phyloP scores from a whole-genome alignment of 2,888 invertebrate species.

The Heteromurus nitidus region DNA sequence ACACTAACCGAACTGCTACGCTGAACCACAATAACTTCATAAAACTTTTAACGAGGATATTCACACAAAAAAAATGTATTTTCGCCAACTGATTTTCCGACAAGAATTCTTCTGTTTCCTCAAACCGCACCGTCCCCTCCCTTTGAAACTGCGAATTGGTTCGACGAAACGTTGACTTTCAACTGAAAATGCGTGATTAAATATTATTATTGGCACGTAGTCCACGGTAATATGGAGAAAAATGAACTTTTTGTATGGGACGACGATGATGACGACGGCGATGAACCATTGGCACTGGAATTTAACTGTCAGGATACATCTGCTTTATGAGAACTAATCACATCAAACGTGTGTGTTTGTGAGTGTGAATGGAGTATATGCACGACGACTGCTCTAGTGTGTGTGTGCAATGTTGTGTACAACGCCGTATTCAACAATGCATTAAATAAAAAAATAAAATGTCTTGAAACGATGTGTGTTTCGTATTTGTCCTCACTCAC shows the following conservation, averaged over 20 bases:
- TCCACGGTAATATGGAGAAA: neutral
- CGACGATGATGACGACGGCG: neutral
- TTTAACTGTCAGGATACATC: conserved; percentile 5
- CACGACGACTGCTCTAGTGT: too few relatives aligned
- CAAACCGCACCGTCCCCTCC: too few relatives aligned
- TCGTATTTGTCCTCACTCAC: conserved; percentile 26
- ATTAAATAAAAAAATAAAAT: conserved; percentile 48
- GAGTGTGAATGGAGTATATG: neutral
- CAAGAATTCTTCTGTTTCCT: too few relatives aligned
- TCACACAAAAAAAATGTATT: neutral
- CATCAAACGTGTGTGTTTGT: neutral
- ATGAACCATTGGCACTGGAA: conserved; percentile 16
- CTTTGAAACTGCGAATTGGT: too few relatives aligned
- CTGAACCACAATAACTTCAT: too few relatives aligned
- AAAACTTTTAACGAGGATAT: too few relatives aligned
- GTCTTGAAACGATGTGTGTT: conserved; percentile 21
- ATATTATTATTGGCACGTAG: conserved; percentile 1
- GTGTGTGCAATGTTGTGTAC: too few relatives aligned
- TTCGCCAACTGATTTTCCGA: neutral
- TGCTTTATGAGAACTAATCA: conserved; percentile 18
- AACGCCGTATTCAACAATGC: conserved; percentile 31
- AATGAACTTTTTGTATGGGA: neutral
- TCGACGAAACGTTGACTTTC: too few relatives aligned
- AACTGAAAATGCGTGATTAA: too few relatives aligned
- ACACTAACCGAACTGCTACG: too few relatives aligned